phyloP scores from a whole-genome alignment of 1,140 invertebrate species.

The Drosophila ananassae region DNA sequence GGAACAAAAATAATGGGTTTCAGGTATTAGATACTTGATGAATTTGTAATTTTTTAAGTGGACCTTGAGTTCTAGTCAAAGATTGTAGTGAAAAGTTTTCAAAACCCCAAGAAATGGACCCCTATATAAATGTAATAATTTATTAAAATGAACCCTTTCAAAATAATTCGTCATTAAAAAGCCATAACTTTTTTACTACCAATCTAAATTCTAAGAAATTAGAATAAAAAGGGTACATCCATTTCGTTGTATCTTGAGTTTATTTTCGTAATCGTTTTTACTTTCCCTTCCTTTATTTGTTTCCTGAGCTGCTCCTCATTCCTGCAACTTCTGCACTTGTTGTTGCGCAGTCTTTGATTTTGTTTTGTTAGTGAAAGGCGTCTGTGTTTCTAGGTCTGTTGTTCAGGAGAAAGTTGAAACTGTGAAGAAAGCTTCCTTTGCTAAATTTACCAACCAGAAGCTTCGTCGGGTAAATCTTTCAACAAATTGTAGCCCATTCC shows the following conservation, averaged over 20 bases:
- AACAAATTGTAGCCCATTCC: slow-evolving; percentile 10
- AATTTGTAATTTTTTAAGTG: neutral
- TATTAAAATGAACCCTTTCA: neutral
- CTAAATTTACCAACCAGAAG: slow-evolving; percentile 25
- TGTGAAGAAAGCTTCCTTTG: slow-evolving; percentile 11
- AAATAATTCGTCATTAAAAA: neutral
- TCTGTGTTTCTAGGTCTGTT: slow-evolving; percentile 29
- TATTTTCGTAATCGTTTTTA: slow-evolving; percentile 6
- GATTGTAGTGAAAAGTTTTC: too few relatives aligned
- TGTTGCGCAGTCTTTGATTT: slow-evolving; percentile 45
- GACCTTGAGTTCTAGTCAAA: too few relatives aligned
- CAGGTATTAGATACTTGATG: neutral
- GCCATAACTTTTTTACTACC: neutral
- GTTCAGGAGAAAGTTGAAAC: slow-evolving; percentile 10
- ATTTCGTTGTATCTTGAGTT: neutral
- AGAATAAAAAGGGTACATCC: slow-evolving; percentile 4
- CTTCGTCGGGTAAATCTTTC: slow-evolving; percentile 12
- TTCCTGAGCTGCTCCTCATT: slow-evolving; percentile 39
- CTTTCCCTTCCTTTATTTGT: slow-evolving; percentile 61
- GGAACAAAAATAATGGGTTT: neutral
- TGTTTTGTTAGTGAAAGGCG: slow-evolving; percentile 47
- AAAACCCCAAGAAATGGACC: neutral
- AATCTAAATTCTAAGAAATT: neutral
- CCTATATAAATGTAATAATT: neutral
- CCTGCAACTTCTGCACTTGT: slow-evolving; percentile 24